These are phyloP conservation scores for Balanococcus diminutus DNA, from an alignment of 2,888 invertebrate genomes.

Conservation along the genomic window DNA sequence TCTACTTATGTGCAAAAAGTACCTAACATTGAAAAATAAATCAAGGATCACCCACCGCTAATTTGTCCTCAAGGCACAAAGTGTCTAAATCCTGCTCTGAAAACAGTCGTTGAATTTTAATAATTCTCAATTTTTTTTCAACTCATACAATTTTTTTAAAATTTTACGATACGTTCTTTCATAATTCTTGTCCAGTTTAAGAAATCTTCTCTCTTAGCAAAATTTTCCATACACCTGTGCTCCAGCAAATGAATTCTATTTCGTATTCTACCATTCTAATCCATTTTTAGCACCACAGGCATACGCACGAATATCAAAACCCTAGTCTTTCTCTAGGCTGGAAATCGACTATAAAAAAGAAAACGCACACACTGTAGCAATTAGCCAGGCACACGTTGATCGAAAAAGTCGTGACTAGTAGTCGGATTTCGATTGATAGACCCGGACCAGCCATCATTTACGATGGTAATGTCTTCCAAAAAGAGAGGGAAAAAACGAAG, in stretches of 20 bases:
- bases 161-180: too few relatives aligned
- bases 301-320: not conserved
- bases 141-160: too few relatives aligned
- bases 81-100: too few relatives aligned
- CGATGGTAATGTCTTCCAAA: not conserved
- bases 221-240: not conserved
- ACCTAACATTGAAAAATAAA: too few relatives aligned
- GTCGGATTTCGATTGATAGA: not conserved
- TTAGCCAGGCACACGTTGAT: not conserved
- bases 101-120: too few relatives aligned
- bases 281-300: not conserved
- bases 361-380: not conserved
- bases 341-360: not conserved
- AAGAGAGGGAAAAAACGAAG: not conserved
- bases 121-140: too few relatives aligned
- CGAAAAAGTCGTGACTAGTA: not conserved
- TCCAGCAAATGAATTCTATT: not conserved
- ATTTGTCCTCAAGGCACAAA: too few relatives aligned
- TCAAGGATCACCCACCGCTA: too few relatives aligned
- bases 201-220: not conserved
- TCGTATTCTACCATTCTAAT: not conserved
- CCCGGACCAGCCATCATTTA: not conserved
- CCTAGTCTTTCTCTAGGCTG: not conserved
- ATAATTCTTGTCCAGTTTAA: too few relatives aligned
- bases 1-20: too few relatives aligned